A percentile compares a stretch with the other conserved stretches of the same genome.
phyloP scores from a whole-genome alignment of 2,888 invertebrate species.

The Tenthredo distinguenda region DNA sequence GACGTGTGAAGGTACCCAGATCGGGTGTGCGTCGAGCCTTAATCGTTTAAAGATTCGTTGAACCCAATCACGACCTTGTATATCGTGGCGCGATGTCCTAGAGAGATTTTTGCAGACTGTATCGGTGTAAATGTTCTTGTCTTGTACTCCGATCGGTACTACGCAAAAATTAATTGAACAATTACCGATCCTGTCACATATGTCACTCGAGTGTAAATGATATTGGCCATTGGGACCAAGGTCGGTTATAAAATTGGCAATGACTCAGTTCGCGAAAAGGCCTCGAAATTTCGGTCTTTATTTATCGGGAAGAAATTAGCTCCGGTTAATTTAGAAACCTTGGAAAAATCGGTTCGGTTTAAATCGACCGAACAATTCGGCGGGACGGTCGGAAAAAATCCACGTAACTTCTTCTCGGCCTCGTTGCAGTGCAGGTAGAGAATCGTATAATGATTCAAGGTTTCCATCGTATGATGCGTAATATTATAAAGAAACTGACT shows the following conservation, averaged over 20 bases:
- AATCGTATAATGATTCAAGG: constrained; percentile 2
- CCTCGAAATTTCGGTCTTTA: neutral
- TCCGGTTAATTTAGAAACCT: neutral
- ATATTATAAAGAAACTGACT: constrained; percentile 8
- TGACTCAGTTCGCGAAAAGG: neutral
- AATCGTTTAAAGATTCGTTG: constrained; percentile 34
- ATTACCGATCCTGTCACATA: neutral
- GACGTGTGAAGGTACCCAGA: neutral
- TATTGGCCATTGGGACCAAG: neutral
- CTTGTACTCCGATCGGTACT: neutral
- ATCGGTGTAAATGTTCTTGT: neutral
- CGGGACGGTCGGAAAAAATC: neutral
- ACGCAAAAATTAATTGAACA: neutral
- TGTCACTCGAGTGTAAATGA: neutral
- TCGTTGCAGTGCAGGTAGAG: neutral
- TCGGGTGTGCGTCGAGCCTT: neutral
- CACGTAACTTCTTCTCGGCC: neutral
- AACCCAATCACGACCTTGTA: constrained; percentile 30
- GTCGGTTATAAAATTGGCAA: neutral
- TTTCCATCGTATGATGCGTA: neutral
- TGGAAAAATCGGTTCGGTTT: neutral
- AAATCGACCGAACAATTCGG: neutral
- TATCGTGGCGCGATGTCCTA: neutral
- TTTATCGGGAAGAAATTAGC: neutral
- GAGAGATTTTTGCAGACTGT: neutral